Base-by-base conservation (phyloP, 2,113 vertebrate species). In the Promerops cafer region DNA sequence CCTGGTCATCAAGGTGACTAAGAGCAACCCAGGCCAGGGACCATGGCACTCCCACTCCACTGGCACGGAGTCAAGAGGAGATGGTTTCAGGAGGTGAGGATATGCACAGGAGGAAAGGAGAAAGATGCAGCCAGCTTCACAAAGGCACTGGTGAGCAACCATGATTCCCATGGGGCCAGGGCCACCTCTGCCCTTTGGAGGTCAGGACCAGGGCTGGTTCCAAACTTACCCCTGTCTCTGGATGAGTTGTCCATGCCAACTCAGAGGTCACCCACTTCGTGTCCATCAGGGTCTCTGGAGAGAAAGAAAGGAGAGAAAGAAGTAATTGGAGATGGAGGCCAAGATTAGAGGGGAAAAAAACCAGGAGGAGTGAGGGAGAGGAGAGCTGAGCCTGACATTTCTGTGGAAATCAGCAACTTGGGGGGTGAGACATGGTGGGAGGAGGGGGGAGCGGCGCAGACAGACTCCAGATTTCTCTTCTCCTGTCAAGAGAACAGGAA, bases 241-340 rank as follows among this genome's bases (percentile, higher is more conserved):
- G 99, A 97, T 99, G 99, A 87, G 99, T 97, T 33, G 99, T 99
- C 99, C 99, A 99, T 3, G 99, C 99, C 97, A 99, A 97, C 96
- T 99, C 99, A 45, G 99, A 99, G 2, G 99, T 99, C 95, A 99
- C 99, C 99, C 99, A 99, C 95, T 99, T 99, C 5, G 99, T 99
- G 98, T 99, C 99, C 99, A 99, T 99, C 96, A 99, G 97, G 31
- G 99, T 99, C 97, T 99, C 99, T 99, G 97, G 86, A 97, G 97
- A 72, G 60, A 79, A 71, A 83, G 63, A 39, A 70, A 94, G 57
- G 80, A 95, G 84, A 92, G 60, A 94, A 93, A 93, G 15, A 97
- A 83, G 11, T 85, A 96, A 92, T 92, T 71, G 53, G 96, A 95
- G 78, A 85, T 35, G 81, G 82, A 89, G 72, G 63, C 93, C 95